Evolutionary conservation across 2,113 vertebrate genomes (phyloP).

Genomic region (Melanotaenia duboulayi): DNA sequence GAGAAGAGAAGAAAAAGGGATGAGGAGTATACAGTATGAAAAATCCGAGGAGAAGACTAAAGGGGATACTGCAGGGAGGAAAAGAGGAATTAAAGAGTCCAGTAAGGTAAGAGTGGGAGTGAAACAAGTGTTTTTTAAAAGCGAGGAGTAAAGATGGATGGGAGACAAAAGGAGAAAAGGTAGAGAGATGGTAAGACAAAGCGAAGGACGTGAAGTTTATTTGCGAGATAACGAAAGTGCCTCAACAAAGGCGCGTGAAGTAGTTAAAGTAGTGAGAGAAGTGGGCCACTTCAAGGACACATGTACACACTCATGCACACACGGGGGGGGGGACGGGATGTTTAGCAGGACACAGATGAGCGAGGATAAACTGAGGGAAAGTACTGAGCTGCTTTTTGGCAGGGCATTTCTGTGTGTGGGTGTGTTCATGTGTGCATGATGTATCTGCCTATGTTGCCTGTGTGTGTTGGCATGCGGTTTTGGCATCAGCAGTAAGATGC

Average conservation of each 20-base stretch:
- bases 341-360: conserved; percentile 40
- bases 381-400: conserved; percentile 12
- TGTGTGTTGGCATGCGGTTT: conserved; percentile 3
- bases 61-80: conserved; percentile 42
- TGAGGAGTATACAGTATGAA: conserved; percentile 68
- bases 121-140: conserved; percentile 1
- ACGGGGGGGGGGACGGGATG: conserved; percentile 14
- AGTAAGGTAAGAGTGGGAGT: conserved; percentile 61
- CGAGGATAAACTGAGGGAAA: conserved; percentile 36
- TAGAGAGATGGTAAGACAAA: conserved; percentile 39
- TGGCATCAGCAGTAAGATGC: conserved; percentile 7
- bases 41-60: conserved; percentile 49
- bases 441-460: not conserved
- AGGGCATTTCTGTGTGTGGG: conserved; percentile 4
- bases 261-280: conserved; percentile 43
- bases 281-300: conserved; percentile 72
- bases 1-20: conserved; percentile 58
- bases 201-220: conserved; percentile 60
- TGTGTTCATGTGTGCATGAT: not conserved
- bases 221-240: conserved; percentile 46
- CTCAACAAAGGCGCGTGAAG: conserved; percentile 30
- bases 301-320: conserved; percentile 22
- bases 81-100: conserved; percentile 59
- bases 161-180: not conserved
- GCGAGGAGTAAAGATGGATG: not conserved